Percentiles rank a stretch among this genome's conserved stretches.
Evolutionary conservation across 2,888 invertebrate genomes (phyloP).

Genomic region (Corythucha ciliata): DNA sequence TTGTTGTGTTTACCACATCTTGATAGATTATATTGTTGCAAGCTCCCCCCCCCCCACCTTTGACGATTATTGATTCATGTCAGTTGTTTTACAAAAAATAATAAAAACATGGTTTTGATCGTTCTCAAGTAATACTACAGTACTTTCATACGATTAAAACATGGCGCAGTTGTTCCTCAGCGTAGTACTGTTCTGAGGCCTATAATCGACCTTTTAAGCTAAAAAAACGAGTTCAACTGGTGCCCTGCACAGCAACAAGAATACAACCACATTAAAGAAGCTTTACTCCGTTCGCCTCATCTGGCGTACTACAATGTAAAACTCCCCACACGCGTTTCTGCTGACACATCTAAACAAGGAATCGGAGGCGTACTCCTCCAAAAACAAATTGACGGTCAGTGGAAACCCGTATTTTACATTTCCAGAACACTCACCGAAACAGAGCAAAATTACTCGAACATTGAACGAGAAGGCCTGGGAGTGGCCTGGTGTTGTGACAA

Average conservation of each 20-base stretch:
- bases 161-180: constrained; percentile 28
- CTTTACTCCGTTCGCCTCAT: background rate
- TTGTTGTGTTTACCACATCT: too few relatives aligned
- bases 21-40: too few relatives aligned
- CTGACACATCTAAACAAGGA: background rate
- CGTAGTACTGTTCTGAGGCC: constrained; percentile 10
- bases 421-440: constrained; percentile 1
- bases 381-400: background rate
- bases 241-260: background rate
- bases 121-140: too few relatives aligned
- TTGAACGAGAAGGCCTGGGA: constrained; percentile 5
- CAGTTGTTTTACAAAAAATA: too few relatives aligned
- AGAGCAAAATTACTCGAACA: constrained; percentile 7
- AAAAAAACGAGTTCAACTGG: constrained; percentile 16
- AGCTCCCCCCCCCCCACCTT: too few relatives aligned
- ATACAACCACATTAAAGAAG: constrained; percentile 9
- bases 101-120: too few relatives aligned
- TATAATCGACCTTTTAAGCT: constrained; percentile 17
- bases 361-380: constrained; percentile 6
- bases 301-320: background rate
- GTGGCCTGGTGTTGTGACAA: constrained; percentile 11
- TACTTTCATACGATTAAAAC: too few relatives aligned
- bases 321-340: background rate
- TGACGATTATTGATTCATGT: too few relatives aligned
- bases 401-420: constrained; percentile 1